These are phyloP conservation scores for Porites australiensis DNA, from an alignment of 64 coral and sea anemone genomes.

Conservation along the genomic window DNA sequence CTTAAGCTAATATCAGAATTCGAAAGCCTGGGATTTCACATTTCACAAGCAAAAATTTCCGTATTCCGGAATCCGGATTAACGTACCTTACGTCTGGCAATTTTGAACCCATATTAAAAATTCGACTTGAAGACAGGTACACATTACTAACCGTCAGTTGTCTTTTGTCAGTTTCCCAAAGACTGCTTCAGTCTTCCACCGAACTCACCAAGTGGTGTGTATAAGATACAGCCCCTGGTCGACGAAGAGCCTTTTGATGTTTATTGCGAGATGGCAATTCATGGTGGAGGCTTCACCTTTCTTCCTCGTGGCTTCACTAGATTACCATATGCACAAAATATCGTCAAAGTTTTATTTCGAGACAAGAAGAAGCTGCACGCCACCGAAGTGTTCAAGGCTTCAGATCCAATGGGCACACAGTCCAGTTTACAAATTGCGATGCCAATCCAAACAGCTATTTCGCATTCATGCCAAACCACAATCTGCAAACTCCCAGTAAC, in stretches of 20 bases:
- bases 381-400: constrained; percentile 10
- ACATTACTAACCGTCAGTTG: too few relatives aligned
- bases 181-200: not conserved
- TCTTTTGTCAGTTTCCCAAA: too few relatives aligned
- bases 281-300: constrained; percentile 67
- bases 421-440: constrained; percentile 56
- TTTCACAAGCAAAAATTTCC: too few relatives aligned
- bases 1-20: too few relatives aligned
- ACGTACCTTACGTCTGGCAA: too few relatives aligned
- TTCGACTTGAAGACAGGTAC: too few relatives aligned
- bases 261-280: constrained; percentile 65
- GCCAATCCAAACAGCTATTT: not conserved
- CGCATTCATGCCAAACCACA: constrained; percentile 53
- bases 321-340: not conserved
- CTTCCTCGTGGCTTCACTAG: constrained; percentile 16
- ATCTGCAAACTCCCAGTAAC: not conserved
- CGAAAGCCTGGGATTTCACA: too few relatives aligned
- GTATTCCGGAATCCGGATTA: too few relatives aligned
- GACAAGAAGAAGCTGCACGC: constrained; percentile 19
- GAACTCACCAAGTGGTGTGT: constrained; percentile 31
- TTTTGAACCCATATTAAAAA: too few relatives aligned
- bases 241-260: not conserved
- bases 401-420: constrained; percentile 23
- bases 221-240: not conserved
- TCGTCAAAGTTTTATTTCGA: constrained; percentile 31